These are phyloP conservation scores for Stenichneumon culpator DNA, from an alignment of 2,888 invertebrate species.

Conservation along the genomic window DNA sequence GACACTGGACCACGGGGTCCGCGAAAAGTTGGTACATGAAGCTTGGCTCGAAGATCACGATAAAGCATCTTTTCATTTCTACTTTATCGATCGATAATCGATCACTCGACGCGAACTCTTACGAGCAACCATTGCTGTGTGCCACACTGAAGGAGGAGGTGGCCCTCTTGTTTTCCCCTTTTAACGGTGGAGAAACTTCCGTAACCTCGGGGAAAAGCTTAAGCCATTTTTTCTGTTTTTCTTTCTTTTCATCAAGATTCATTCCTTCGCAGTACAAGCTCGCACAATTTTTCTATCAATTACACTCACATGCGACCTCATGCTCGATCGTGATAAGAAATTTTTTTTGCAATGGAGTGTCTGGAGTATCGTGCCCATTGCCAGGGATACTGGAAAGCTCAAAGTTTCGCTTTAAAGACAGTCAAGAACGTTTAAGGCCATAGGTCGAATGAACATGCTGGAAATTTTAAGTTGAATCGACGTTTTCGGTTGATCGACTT, in stretches of 20 bases:
- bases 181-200: conserved; percentile 14
- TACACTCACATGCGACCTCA: conserved; percentile 7
- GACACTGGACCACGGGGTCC: conserved; percentile 33
- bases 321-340: conserved; percentile 34
- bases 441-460: background rate
- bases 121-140: conserved; percentile 61
- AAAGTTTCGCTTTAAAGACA: background rate
- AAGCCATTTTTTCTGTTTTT: conserved; percentile 32
- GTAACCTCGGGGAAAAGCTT: conserved; percentile 46
- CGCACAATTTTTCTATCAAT: conserved; percentile 41
- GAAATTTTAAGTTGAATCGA: background rate
- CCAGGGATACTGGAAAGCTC: conserved; percentile 33
- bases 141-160: conserved; percentile 1
- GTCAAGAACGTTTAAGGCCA: background rate
- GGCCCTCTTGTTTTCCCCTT: background rate
- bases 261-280: conserved; percentile 42
- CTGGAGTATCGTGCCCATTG: conserved; percentile 38
- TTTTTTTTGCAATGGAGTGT: conserved; percentile 8
- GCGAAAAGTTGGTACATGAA: background rate
- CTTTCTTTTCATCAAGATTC: conserved; percentile 30
- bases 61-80: conserved; percentile 37
- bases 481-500: background rate
- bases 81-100: conserved; percentile 34
- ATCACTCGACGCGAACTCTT: conserved; percentile 42
- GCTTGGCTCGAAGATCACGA: background rate